Evolutionary conservation across 2,113 vertebrate species (phyloP), one percentile per base, ranked within the genome.

Genomic region (Gallinago media): DNA sequence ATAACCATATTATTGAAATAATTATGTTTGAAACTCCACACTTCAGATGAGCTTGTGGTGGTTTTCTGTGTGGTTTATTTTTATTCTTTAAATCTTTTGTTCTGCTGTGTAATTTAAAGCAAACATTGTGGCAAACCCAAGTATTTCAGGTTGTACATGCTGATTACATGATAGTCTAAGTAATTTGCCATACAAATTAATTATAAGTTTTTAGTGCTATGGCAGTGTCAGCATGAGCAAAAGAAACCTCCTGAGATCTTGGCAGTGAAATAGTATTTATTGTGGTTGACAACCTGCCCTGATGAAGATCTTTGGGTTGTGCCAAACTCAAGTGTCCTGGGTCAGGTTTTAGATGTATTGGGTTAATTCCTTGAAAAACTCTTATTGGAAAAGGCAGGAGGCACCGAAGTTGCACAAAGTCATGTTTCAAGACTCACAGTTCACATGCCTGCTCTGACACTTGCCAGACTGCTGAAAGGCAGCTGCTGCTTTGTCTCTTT

Each of bases 381-480:
- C 5, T 0, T 10, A 32, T 3, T 49, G 25, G 31, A 77, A 23
- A 58, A 38, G 22, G 73, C 1, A 0, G 22, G 38, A 65, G 34
- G 32, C n/a, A 17, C 9, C 73, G 15, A 14, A 62, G 26, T 38
- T 73, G 36, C 31, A 38, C 0, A 0, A 11, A 75, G 15, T 47
- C 23, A 10, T 34, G 5, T 81, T 87, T 87, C 36, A 29, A 29
- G 52, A 42, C 14, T 79, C 25, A 66, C 5, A 42, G 31, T 74
- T 95, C 40, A 15, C 5, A 3, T 31, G 47, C 56, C 22, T 78
- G 18, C 70, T 88, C 9, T 42, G 22, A 58, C 15, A 15, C 27
- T 54, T 54, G n/a, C 21, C 0, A 0, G 46, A 21, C 32, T 55
- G 44, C n/a, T 70, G 6, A 42, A 77, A 61, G 36, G 25, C 36